These are phyloP conservation scores for Plemyria rubiginata DNA, from an alignment of 2,888 invertebrate genomes.

Conservation along the genomic window DNA sequence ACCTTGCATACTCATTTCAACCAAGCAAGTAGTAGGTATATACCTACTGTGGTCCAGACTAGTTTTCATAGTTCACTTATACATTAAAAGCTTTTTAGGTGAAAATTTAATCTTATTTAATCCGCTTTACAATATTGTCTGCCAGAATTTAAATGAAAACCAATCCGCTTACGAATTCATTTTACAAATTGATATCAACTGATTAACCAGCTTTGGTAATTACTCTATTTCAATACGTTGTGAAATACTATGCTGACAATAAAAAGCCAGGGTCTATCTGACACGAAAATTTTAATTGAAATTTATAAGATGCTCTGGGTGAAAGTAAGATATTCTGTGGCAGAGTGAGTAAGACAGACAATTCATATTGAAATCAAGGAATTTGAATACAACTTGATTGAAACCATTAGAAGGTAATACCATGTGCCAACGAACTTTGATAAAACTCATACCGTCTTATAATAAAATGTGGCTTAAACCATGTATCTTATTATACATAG, in stretches of 20 bases:
- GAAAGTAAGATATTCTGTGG: too few relatives aligned
- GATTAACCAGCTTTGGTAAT: conserved; percentile 21
- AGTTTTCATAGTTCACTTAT: background rate
- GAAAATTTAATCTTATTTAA: conserved; percentile 3
- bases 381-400: too few relatives aligned
- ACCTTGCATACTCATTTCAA: too few relatives aligned
- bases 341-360: too few relatives aligned
- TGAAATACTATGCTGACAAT: conserved; percentile 4
- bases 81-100: background rate
- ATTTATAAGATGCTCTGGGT: conserved; percentile 17
- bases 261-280: background rate
- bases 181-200: conserved; percentile 25
- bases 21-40: too few relatives aligned
- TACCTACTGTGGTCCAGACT: background rate
- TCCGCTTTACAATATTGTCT: conserved; percentile 2
- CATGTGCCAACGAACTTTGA: too few relatives aligned
- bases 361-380: too few relatives aligned
- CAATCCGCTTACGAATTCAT: conserved; percentile 23
- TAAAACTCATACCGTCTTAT: too few relatives aligned
- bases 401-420: too few relatives aligned
- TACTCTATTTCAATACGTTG: conserved; percentile 35
- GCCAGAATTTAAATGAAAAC: conserved; percentile 18
- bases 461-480: too few relatives aligned
- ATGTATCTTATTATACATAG: too few relatives aligned
- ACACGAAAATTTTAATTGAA: background rate